Evolutionary conservation across 2,888 invertebrate species (phyloP).

Genomic region (Esperia sulphurella): DNA sequence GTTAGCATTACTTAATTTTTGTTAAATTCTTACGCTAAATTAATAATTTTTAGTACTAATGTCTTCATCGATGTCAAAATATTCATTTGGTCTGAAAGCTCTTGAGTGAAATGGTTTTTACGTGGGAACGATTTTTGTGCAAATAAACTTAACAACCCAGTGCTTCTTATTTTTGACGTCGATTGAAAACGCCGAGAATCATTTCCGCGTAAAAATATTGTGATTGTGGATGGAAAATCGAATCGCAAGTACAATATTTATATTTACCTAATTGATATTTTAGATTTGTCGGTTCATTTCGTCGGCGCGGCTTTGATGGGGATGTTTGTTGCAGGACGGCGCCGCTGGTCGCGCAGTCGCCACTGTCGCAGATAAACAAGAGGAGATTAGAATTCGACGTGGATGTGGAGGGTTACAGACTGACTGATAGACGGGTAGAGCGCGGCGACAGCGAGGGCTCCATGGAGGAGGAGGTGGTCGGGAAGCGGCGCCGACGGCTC

Average conservation of each 20-base stretch:
- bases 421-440: conserved; percentile 55
- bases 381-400: conserved; percentile 83
- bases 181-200: conserved; percentile 77
- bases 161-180: conserved; percentile 70
- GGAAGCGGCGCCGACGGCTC: conserved; percentile 68
- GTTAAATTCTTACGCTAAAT: conserved; percentile 16
- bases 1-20: neutral
- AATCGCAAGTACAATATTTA: conserved; percentile 72
- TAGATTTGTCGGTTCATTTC: conserved; percentile 24
- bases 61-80: conserved; percentile 40
- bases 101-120: conserved; percentile 80
- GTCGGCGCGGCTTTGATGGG: conserved; percentile 31
- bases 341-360: conserved; percentile 76
- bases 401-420: conserved; percentile 68
- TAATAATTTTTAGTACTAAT: conserved; percentile 22
- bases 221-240: conserved; percentile 78
- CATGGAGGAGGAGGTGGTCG: conserved; percentile 62
- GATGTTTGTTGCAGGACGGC: conserved; percentile 71
- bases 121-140: conserved; percentile 80
- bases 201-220: conserved; percentile 79
- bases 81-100: conserved; percentile 73
- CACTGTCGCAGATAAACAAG: conserved; percentile 84
- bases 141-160: conserved; percentile 58
- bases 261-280: conserved; percentile 35
- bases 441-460: conserved; percentile 59